phyloP scores from a whole-genome alignment of 1,140 invertebrate genomes.

The Bombus consobrinus region DNA sequence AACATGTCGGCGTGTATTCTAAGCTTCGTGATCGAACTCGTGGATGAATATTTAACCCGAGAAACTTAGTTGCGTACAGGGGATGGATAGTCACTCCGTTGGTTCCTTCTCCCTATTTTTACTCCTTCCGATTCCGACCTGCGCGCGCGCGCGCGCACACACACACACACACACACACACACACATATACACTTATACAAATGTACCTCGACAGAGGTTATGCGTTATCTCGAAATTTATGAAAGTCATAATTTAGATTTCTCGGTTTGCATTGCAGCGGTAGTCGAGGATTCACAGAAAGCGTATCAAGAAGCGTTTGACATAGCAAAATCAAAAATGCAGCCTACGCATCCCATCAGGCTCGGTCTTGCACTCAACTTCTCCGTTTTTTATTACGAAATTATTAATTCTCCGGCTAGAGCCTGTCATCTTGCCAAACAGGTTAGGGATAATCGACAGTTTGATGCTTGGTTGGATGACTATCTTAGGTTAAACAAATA shows the following conservation, averaged over 20 bases:
- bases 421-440: conserved; percentile 98
- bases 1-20: neutral
- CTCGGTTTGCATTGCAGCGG: conserved; percentile 88
- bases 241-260: conserved; percentile 54
- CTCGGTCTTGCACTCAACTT: conserved; percentile 98
- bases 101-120: neutral
- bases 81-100: neutral
- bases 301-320: conserved; percentile 99
- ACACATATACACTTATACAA: neutral
- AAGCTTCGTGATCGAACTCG: neutral
- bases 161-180: too few species aligned
- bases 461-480: conserved; percentile 48
- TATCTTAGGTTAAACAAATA: neutral
- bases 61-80: neutral
- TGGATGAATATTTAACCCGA: neutral
- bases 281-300: conserved; percentile 98
- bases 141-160: too few species aligned
- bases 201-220: neutral
- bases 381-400: conserved; percentile 99
- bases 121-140: neutral
- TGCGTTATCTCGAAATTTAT: neutral
- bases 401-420: conserved; percentile 97
- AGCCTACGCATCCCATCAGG: conserved; percentile 98
- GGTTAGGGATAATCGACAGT: conserved; percentile 85
- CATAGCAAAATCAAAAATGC: conserved; percentile 99